Evolutionary conservation across 2,797 vertebrate genomes (phyloP), one percentile per base, ranked within the genome.

Genomic region (Leptodactylus fallax): DNA sequence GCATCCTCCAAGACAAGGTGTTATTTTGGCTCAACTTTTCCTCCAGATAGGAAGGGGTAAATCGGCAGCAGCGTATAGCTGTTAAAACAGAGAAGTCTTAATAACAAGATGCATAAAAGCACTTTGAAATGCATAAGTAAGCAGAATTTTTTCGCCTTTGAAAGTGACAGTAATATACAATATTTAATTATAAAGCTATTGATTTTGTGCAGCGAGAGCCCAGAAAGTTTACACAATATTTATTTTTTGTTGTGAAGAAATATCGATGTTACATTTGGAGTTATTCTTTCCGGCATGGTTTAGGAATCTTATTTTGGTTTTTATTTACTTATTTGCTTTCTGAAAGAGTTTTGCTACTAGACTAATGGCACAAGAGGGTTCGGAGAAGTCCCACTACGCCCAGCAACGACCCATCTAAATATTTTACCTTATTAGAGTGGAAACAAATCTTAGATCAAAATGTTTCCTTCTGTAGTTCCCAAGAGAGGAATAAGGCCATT

Each of bases 111-210:
- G 85, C 88, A 89, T 79, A 83, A 85, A 86, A 86, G 36, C 53
- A 71, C 79, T 89, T 79, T 83, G 85, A 86, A 89, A 86, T 89
- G 88, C 80, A 79, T 79, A 89, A 86, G 88, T 86, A 89, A 89
- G 88, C 88, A 89, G 79, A 89, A 89, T 86, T 86, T 85, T 79
- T 60, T 51, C 36, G 65, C 79, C 79, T 86, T 67, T 23, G 72
- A 89, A 89, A 86, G 79, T 89, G 88, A 89, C 88, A 89, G 88
- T 89, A 89, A 89, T 89, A 89, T 89, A 89, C 88, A 89, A 89
- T 89, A 89, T 89, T 89, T 89, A 89, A 89, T 89, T 89, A 89
- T 79, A 89, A 86, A 83, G 85, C 79, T 83, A 89, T 89, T 83
- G 88, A 89, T 89, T 89, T 83, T 89, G 79, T 89, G 72, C 88